Evolutionary conservation across 2,888 invertebrate genomes (phyloP).

Genomic region (Dasysyrphus tricinctus): DNA sequence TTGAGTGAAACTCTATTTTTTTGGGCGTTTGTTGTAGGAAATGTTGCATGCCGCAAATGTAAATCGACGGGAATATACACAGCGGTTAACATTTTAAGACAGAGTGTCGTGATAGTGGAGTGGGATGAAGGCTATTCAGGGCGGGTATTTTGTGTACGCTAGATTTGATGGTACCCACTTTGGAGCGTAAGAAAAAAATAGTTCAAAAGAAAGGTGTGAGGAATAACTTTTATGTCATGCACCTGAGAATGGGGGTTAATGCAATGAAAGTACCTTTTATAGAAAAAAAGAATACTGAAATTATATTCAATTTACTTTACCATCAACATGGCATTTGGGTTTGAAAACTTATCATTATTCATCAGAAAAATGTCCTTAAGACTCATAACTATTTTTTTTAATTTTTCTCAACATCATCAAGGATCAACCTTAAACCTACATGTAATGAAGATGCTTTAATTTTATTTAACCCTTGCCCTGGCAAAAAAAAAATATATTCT

Average conservation of each 20-base stretch:
- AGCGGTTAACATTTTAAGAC: slow-evolving; percentile 21
- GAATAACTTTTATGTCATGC: background rate
- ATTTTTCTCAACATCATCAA: background rate
- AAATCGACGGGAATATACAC: slow-evolving; percentile 59
- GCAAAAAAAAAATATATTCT: background rate
- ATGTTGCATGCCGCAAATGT: slow-evolving; percentile 62
- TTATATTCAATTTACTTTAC: background rate
- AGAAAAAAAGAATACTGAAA: background rate
- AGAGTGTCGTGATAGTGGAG: background rate
- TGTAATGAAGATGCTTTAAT: background rate
- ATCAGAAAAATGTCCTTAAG: no score
- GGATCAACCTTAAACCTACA: background rate
- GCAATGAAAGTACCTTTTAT: background rate
- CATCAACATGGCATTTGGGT: no score
- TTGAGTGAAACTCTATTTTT: slow-evolving; percentile 5
- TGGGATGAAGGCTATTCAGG: background rate
- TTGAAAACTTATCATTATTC: no score
- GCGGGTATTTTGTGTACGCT: background rate
- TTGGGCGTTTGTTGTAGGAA: slow-evolving; percentile 53
- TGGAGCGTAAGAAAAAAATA: background rate
- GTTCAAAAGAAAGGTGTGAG: background rate
- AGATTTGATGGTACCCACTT: background rate
- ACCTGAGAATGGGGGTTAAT: background rate
- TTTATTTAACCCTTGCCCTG: background rate
- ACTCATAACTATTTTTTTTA: no score